These are phyloP conservation scores for Stomatorhinus walkeri DNA, from an alignment of 2,797 vertebrate genomes.

Conservation along the genomic window DNA sequence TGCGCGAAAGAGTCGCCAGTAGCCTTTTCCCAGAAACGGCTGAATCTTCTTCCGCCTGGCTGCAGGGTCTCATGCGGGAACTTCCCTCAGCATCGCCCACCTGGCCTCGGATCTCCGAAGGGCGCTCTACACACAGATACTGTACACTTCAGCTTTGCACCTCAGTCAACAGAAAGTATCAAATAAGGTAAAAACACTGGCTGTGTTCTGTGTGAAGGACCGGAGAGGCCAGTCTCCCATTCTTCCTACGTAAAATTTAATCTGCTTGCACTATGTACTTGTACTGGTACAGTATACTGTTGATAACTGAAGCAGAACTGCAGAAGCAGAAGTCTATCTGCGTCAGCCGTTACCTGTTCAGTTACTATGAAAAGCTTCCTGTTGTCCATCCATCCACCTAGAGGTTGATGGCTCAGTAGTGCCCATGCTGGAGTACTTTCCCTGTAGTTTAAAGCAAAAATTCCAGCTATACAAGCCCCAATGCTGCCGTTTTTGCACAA, in stretches of 20 bases:
- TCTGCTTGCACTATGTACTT: slow-evolving; percentile 11
- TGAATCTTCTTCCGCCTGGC: neutral
- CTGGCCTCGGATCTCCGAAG: slow-evolving; percentile 11
- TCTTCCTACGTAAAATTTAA: slow-evolving; percentile 27
- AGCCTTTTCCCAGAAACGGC: neutral
- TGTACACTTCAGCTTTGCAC: neutral
- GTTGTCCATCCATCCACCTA: neutral
- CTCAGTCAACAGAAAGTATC: neutral
- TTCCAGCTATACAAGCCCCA: neutral
- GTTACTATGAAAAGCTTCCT: neutral
- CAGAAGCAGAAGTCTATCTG: neutral
- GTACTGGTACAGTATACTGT: neutral
- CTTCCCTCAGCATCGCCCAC: neutral
- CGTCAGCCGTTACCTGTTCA: neutral
- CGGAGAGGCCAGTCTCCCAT: slow-evolving; percentile 26
- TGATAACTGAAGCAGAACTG: neutral
- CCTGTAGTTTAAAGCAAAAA: neutral
- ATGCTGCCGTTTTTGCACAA: neutral
- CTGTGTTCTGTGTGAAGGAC: neutral
- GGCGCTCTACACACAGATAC: neutral
- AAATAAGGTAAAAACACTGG: neutral
- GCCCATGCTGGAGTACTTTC: neutral
- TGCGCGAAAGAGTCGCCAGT: neutral
- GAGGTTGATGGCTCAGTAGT: neutral
- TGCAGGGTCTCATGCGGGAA: neutral